Conservation (phyloP, 1,140 invertebrate genomes). For the Protaetia brevitarsis region DNA sequence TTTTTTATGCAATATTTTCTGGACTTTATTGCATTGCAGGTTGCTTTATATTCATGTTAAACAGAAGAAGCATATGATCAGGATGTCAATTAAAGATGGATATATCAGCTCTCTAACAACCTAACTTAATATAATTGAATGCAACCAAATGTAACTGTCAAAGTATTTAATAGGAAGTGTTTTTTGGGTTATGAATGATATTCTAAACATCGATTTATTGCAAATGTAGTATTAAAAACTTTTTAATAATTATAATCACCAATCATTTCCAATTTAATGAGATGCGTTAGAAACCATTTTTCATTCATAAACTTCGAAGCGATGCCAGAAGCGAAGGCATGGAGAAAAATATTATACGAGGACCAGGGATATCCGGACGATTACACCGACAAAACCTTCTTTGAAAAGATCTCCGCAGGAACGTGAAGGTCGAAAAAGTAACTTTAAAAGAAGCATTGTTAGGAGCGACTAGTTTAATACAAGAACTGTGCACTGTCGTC, state of each 20-base stretch:
- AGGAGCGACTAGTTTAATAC: slow-evolving; percentile 69
- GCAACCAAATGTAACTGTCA: too few species aligned
- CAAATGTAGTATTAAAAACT: too few species aligned
- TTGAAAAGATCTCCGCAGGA: slow-evolving; percentile 82
- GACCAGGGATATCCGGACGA: slow-evolving; percentile 85
- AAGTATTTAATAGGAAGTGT: too few species aligned
- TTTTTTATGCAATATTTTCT: too few species aligned
- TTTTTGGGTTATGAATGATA: too few species aligned
- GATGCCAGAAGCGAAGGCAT: slow-evolving; percentile 43
- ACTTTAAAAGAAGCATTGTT: slow-evolving; percentile 65
- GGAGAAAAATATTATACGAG: slow-evolving; percentile 88
- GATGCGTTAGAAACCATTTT: slow-evolving; percentile 1
- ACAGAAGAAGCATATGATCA: too few species aligned
- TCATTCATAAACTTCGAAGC: neutral
- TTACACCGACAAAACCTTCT: slow-evolving; percentile 81
- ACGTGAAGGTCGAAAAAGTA: slow-evolving; percentile 73
- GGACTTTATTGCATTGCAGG: too few species aligned
- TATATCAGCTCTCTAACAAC: too few species aligned
- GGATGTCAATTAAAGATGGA: too few species aligned
- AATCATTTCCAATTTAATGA: neutral
- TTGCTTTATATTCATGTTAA: too few species aligned
- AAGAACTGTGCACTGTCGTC: slow-evolving; percentile 72
- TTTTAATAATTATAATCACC: too few species aligned
- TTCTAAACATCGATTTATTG: too few species aligned
- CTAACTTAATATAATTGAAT: neutral